These are phyloP conservation scores for Tringa solitaria DNA, from an alignment of 2,113 vertebrate genomes.

Conservation along the genomic window DNA sequence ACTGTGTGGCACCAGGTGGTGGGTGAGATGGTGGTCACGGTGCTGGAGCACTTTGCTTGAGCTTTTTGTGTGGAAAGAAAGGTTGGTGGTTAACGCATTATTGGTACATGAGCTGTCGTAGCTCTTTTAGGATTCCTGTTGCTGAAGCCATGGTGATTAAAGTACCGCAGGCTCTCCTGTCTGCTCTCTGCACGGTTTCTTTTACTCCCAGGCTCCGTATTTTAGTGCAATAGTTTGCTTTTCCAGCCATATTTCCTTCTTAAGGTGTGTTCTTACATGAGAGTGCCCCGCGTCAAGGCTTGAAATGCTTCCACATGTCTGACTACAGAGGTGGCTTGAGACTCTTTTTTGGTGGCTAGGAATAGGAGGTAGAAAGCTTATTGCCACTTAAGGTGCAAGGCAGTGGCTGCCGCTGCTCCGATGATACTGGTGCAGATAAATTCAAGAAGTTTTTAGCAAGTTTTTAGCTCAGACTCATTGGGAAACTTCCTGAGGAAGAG, in stretches of 20 bases:
- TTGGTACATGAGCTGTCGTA: neutral
- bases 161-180: neutral
- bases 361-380: neutral
- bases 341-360: neutral
- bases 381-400: accelerated
- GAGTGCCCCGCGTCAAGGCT: neutral
- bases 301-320: neutral
- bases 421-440: neutral
- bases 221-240: neutral
- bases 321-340: neutral
- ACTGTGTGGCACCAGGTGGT: accelerated
- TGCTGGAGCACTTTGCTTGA: neutral
- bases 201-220: neutral
- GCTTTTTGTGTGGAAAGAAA: neutral
- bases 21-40: accelerated
- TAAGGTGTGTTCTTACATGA: neutral
- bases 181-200: neutral
- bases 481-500: neutral
- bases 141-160: neutral
- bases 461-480: neutral
- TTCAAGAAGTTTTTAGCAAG: neutral
- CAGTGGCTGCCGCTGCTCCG: neutral
- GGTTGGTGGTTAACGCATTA: neutral
- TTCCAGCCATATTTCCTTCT: neutral
- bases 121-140: neutral